These are phyloP conservation scores for Diachrysia chrysitis DNA, from an alignment of 2,888 invertebrate genomes.

Conservation along the genomic window DNA sequence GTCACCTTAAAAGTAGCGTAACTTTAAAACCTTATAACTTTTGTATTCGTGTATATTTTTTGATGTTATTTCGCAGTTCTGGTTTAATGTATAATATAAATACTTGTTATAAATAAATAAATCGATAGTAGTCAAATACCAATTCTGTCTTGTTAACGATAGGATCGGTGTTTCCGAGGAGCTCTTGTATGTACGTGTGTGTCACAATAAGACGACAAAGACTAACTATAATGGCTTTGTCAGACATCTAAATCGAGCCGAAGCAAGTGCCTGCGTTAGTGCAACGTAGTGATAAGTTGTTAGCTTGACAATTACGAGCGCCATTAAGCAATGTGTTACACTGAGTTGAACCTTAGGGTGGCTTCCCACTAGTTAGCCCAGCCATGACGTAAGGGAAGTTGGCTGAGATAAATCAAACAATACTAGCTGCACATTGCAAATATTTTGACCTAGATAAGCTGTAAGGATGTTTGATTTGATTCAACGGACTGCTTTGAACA, in stretches of 20 bases:
- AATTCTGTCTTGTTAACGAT: not conserved
- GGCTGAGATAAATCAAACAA: slow-evolving; percentile 25
- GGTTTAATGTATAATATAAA: too few relatives aligned
- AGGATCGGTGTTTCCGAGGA: not conserved
- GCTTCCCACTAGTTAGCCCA: slow-evolving; percentile 17
- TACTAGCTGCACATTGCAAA: slow-evolving; percentile 20
- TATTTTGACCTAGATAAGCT: slow-evolving; percentile 16
- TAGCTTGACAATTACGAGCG: slow-evolving; percentile 45
- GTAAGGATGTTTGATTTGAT: slow-evolving; percentile 11
- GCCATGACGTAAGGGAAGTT: slow-evolving; percentile 14
- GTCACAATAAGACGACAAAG: slow-evolving; percentile 6
- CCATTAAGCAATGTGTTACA: slow-evolving; percentile 53
- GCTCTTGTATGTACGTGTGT: too few relatives aligned
- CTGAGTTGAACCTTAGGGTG: slow-evolving; percentile 39
- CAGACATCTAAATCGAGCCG: slow-evolving; percentile 6
- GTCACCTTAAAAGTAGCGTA: too few relatives aligned
- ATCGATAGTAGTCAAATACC: too few relatives aligned
- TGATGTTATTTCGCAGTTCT: too few relatives aligned
- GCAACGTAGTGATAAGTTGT: slow-evolving; percentile 43
- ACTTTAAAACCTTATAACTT: too few relatives aligned
- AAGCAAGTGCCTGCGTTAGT: slow-evolving; percentile 35
- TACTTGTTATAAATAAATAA: too few relatives aligned
- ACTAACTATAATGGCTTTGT: not conserved
- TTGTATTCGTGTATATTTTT: too few relatives aligned
- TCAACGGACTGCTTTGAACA: not conserved